These are phyloP conservation scores for Heliconius hewitsoni DNA, from an alignment of 1,140 invertebrate species.

Conservation along the genomic window DNA sequence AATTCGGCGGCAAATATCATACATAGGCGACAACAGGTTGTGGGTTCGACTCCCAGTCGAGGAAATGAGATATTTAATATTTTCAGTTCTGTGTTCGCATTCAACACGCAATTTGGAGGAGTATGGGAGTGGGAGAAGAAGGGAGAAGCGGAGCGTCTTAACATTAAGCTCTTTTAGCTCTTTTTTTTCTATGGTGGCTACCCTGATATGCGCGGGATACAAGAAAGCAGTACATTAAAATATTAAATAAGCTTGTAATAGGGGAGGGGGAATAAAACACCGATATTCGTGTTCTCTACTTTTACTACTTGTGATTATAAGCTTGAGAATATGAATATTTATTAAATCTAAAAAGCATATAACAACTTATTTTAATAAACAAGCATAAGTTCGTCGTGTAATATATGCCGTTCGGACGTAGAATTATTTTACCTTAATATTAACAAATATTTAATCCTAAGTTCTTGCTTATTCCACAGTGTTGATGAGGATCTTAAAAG, in stretches of 20 bases:
- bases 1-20: too few relatives aligned
- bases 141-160: too few relatives aligned
- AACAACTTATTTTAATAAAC: not conserved
- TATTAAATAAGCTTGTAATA: not conserved
- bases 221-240: not conserved
- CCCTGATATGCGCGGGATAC: too few relatives aligned
- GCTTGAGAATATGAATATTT: not conserved
- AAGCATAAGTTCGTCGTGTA: not conserved
- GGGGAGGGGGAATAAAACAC: not conserved
- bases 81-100: too few relatives aligned
- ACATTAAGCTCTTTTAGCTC: too few relatives aligned
- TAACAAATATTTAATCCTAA: not conserved
- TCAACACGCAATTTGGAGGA: too few relatives aligned
- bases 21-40: too few relatives aligned
- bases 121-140: too few relatives aligned
- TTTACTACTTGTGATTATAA: slow-evolving; percentile 5
- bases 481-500: not conserved
- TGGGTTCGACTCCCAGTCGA: too few relatives aligned
- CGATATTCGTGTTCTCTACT: not conserved
- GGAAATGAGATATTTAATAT: too few relatives aligned
- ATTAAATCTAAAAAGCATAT: not conserved
- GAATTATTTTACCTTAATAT: not conserved
- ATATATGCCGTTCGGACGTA: not conserved
- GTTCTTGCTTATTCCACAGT: not conserved
- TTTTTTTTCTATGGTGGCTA: too few relatives aligned